Evolutionary conservation across 1,140 invertebrate genomes (phyloP), one percentile per base, ranked within the genome.

Genomic region (Globodera rostochiensis): DNA sequence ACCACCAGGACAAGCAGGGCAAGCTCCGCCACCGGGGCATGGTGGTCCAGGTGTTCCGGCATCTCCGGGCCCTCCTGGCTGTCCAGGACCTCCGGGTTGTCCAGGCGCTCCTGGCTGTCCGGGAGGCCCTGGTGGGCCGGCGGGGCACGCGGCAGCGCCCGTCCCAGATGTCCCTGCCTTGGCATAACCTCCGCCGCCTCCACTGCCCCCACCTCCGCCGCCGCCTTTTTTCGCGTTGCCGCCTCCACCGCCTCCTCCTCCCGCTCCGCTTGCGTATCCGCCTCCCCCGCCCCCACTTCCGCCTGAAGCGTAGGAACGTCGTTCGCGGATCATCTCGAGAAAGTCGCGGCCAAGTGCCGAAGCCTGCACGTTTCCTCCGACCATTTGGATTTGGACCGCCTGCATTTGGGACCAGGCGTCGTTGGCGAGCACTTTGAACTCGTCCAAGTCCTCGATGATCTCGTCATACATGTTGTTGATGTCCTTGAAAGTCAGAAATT

Each of bases 361-460:
- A 25, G 75, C 76, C 6, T 84, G 77, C 79, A 69, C 82, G 25
- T 80, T 80, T 21, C 70, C 74, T 78, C 84, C 84, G 47, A 82
- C 74, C 36, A 76, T 64, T 60, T 76, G 47, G 36, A 76, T 3
- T 76, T 76, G 74, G 36, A 76, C 74, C 36, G 66, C 66, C 46
- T 76, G 74, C 79, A 80, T 80, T 53, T 80, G 49, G 69, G 49
- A 50, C 80, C 80, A 81, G n/a, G 80, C 80, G 70, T 81, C 80
- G 71, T 81, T 81, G 66, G 80, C 80, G 64, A 81, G 47, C n/a
- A 70, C n/a, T 67, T 81, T 81, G 47, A 81, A 81, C 47, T 81
- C 80, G 50, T 82, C 80, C 80, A 81, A 69, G 15, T 81, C 80
- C 25, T 49, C 79, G 11, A 81, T 67, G 64, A 82, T 66, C 53